A percentile compares a stretch with the other conserved stretches of the same genome.
phyloP scores from a whole-genome alignment of 2,113 vertebrate genomes.

The Blennius ocellaris region DNA sequence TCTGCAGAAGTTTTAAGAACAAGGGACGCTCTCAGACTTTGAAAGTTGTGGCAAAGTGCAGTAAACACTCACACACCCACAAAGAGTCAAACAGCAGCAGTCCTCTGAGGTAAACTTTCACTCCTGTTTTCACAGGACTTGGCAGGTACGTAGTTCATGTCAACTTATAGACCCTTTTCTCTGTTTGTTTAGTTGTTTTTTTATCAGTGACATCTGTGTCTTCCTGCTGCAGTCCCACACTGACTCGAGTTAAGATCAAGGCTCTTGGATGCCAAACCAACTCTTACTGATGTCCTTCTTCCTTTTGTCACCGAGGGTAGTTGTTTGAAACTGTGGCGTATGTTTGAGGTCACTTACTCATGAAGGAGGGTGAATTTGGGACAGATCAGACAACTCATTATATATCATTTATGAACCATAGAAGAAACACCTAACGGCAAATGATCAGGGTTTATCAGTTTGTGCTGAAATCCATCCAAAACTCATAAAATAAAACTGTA shows the following conservation, averaged over 20 bases:
- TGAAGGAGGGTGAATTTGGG: not conserved
- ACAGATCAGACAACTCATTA: not conserved
- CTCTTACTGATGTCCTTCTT: not conserved
- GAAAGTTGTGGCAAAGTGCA: no score
- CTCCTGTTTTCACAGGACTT: no score
- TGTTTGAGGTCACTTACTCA: constrained; percentile 1
- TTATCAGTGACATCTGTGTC: not conserved
- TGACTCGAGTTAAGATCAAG: constrained; percentile 6
- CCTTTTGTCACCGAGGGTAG: not conserved
- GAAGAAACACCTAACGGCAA: not conserved
- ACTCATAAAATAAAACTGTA: no score
- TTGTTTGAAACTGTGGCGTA: not conserved
- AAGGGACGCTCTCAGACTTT: no score
- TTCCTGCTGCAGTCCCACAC: not conserved
- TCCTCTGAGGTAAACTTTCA: no score
- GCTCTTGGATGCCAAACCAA: not conserved
- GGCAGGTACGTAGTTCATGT: no score
- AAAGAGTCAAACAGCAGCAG: no score
- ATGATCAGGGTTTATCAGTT: not conserved
- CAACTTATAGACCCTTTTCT: no score
- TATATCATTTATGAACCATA: no score
- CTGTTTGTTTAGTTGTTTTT: no score
- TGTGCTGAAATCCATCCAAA: not conserved
- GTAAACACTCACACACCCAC: no score
- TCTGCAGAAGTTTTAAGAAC: no score